Base-by-base conservation (phyloP, 2,113 vertebrate species). In the Cheirogaleus medius region DNA sequence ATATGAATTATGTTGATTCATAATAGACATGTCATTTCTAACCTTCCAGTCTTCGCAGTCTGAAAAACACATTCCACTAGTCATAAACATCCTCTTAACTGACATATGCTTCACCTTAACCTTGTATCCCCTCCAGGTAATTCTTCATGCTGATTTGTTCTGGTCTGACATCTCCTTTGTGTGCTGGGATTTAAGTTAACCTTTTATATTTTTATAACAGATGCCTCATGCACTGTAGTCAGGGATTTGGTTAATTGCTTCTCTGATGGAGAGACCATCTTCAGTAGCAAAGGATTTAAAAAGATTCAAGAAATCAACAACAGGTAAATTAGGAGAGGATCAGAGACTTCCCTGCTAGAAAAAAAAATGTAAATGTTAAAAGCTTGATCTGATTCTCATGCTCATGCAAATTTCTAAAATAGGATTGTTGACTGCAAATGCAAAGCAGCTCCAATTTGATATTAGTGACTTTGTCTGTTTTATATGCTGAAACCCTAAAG, bases 261-360 rank as follows among this genome's bases (percentile, higher is more conserved):
- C 97, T 98, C 96, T 96, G 95, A 97, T 91, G 93, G 93, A 95
- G 96, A 98, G 97, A 96, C 95, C 92, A 98, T 93, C 93, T 85
- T 98, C 93, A 76, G 58, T 97, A 98, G 96, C 94, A 96, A 97
- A 66, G 92, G 97, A 98, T 98, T 98, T 98, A 39, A 91, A 97
- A 96, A 97, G 91, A 98, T 98, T n/a, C 54, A 96, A 91, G 94
- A 98, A 98, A 98, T 97, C 97, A 98, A 98, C 98, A 98, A 98
- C 97, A 98, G 98, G 97, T 98, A 98, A 98, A 98, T 98, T 97
- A 98, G 96, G 97, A 98, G 87, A 95, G 60, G 98, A 98, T 98
- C 97, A 98, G 97, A 98, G 66, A 83, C 92, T 97, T 97, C n/a
- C 92, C 89, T 91, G 71, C 8, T 96, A 97, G 97, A 95, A 98